A percentile compares a stretch with the other conserved stretches of the same genome.
These are phyloP conservation scores for Aurelia sp. DNA, from an alignment of 30 jellyfish, hydroid and myxozoan species.

Conservation along the genomic window DNA sequence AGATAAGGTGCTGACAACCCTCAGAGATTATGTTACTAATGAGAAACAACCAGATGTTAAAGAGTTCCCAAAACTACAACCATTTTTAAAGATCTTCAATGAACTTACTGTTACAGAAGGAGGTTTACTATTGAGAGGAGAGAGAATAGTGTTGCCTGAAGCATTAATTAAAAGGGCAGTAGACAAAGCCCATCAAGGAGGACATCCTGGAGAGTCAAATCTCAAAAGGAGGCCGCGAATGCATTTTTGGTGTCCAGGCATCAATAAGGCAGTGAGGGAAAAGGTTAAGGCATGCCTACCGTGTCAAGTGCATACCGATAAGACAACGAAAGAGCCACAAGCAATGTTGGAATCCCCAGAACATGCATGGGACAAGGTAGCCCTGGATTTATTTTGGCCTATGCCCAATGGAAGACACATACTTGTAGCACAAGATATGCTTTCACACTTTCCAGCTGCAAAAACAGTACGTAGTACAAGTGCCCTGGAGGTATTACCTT, in stretches of 20 bases:
- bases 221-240: constrained; percentile 44
- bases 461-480: constrained; percentile 49
- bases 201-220: constrained; percentile 61
- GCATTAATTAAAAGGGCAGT: constrained; percentile 49
- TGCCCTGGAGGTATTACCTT: constrained; percentile 33
- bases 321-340: constrained; percentile 71
- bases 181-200: constrained; percentile 63
- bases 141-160: constrained; percentile 47
- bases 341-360: constrained; percentile 14
- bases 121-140: constrained; percentile 37
- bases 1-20: constrained; percentile 26
- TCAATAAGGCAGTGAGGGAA: constrained; percentile 25
- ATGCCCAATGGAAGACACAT: constrained; percentile 63
- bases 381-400: constrained; percentile 67
- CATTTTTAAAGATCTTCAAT: constrained; percentile 31
- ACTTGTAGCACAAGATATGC: constrained; percentile 54
- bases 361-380: constrained; percentile 71
- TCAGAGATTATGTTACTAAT: constrained; percentile 13
- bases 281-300: constrained; percentile 33
- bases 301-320: constrained; percentile 52
- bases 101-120: constrained; percentile 63
- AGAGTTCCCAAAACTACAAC: constrained; percentile 31
- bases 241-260: constrained; percentile 65
- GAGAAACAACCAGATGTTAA: constrained; percentile 9
- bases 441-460: constrained; percentile 61